These are phyloP conservation scores for Pollenia griseotomentosa DNA, from an alignment of 2,888 invertebrate species.

Conservation along the genomic window DNA sequence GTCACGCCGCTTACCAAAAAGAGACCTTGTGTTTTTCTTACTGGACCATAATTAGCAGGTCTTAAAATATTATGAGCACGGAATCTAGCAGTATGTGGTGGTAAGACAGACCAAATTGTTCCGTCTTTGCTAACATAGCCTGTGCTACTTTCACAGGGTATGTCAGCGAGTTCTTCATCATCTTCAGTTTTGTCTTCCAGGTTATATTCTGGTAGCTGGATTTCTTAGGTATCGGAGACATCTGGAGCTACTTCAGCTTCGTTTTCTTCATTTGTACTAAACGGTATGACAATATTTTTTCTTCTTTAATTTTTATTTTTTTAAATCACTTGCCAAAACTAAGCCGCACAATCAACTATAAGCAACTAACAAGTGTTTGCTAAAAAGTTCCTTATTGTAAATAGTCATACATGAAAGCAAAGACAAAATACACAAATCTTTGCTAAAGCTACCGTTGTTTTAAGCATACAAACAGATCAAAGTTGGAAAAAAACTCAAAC, in stretches of 20 bases:
- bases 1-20: background rate
- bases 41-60: background rate
- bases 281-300: no score
- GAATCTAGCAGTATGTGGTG: background rate
- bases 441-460: rapidly evolving
- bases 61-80: background rate
- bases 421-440: no score
- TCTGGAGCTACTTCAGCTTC: background rate
- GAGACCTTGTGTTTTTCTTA: background rate
- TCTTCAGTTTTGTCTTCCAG: background rate
- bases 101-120: background rate
- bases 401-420: no score
- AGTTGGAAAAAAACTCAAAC: no score
- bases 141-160: background rate
- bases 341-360: no score
- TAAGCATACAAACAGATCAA: no score
- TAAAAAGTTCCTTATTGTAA: no score
- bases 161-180: conserved; percentile 8
- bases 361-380: no score
- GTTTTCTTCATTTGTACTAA: background rate
- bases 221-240: background rate
- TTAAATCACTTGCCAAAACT: no score
- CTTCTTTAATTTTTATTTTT: no score
- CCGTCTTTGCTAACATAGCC: background rate
- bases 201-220: background rate